These are phyloP conservation scores for Andrena flavipes DNA, from an alignment of 2,888 invertebrate genomes.

Conservation along the genomic window DNA sequence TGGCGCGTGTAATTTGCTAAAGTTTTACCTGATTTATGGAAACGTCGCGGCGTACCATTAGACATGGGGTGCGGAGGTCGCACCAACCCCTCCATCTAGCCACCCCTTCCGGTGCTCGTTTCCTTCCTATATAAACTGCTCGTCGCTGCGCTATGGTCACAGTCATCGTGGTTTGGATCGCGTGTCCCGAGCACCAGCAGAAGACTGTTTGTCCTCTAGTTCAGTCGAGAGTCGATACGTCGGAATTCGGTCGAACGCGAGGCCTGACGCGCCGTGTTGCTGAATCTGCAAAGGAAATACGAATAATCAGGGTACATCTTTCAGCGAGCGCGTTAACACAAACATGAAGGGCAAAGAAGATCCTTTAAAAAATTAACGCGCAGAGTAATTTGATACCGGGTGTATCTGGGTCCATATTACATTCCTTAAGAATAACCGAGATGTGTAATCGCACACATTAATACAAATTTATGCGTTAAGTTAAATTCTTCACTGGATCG, in stretches of 20 bases:
- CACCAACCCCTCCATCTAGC: slow-evolving; percentile 61
- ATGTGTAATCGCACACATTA: not conserved
- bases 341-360: not conserved
- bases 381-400: not conserved
- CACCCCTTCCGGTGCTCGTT: slow-evolving; percentile 73
- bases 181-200: slow-evolving; percentile 77
- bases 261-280: slow-evolving; percentile 7
- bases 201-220: slow-evolving; percentile 71
- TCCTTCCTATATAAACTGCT: slow-evolving; percentile 75
- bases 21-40: slow-evolving; percentile 69
- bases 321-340: not conserved
- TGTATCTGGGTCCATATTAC: not conserved
- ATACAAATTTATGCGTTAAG: not conserved
- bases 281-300: not conserved
- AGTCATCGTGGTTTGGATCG: slow-evolving; percentile 80
- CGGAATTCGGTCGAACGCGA: slow-evolving; percentile 57
- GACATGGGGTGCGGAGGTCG: slow-evolving; percentile 71
- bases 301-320: not conserved
- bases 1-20: slow-evolving; percentile 53
- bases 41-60: slow-evolving; percentile 68
- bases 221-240: slow-evolving; percentile 76
- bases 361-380: slow-evolving; percentile 1
- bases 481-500: not conserved
- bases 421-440: no score
- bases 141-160: slow-evolving; percentile 81